These are phyloP conservation scores for Cabera pusaria DNA, from an alignment of 2,888 invertebrate species.

Conservation along the genomic window DNA sequence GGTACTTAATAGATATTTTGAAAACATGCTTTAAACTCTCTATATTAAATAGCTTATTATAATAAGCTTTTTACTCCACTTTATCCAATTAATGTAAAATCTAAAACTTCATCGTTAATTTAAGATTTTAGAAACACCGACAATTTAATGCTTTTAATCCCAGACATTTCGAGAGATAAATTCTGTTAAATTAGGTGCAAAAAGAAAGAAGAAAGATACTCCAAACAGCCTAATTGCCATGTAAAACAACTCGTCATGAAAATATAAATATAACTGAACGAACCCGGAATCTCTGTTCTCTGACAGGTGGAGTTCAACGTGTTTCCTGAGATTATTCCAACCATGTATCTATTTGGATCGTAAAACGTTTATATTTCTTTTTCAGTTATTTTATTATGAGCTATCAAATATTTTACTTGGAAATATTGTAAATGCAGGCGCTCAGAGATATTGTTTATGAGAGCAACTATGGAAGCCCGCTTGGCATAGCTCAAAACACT, in stretches of 20 bases:
- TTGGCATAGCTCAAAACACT: no score
- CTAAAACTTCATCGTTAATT: no score
- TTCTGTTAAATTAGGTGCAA: no score
- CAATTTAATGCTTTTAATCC: no score
- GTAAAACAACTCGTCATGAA: background rate
- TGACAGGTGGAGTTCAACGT: conserved; percentile 2
- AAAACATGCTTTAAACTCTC: no score
- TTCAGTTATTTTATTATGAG: background rate
- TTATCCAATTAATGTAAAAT: no score
- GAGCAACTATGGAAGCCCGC: no score
- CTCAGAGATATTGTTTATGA: background rate
- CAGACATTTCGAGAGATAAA: no score
- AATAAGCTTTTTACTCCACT: no score
- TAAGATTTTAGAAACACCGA: no score
- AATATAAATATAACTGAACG: background rate
- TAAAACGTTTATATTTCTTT: conserved; percentile 15
- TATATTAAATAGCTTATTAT: no score
- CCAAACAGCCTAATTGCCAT: background rate
- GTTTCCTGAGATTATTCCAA: conserved; percentile 1
- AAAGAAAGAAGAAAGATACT: background rate
- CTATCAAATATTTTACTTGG: conserved; percentile 26
- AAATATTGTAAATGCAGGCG: conserved; percentile 9
- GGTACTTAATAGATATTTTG: no score
- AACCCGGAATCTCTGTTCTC: conserved; percentile 1
- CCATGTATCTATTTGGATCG: conserved; percentile 3